Evolutionary conservation across 1,140 invertebrate genomes (phyloP), one percentile per base, ranked within the genome.

Genomic region (Pissodes strobi): DNA sequence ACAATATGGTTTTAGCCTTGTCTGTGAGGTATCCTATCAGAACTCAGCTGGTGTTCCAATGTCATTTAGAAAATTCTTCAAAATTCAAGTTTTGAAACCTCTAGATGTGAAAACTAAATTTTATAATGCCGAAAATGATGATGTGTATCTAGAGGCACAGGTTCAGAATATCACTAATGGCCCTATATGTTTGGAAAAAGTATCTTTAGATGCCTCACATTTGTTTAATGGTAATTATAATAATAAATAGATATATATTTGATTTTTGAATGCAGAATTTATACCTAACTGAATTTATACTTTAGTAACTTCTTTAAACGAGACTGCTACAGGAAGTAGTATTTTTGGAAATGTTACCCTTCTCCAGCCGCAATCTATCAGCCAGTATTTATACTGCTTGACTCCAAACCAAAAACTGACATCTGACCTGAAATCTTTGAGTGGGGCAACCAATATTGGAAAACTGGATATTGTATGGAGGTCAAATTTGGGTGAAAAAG

Each of bases 61-160:
- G 64, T 90, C 87, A n/a, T 89, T 97, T 76, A 85, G 92, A 72
- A 98, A 98, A 78, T 98, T 96, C 79, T 99, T 98, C 78, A 98
- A 98, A 82, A 99, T 99, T 81, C 92, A 97, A 86, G 97, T 99
- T 0, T 85, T 96, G 62, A 98, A 98, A 78, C 97, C 97, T 38
- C 81, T 99, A 10, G 96, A 99, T 86, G 95, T 99, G 0, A 97
- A 98, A 81, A 99, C 96, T 2, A 98, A 99, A 77, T 97, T 98
- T 79, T 98, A 95, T 76, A 97, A 96, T 86, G 91, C 93, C 13
- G 95, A 98, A 86, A 93, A 91, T 63, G 94, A 97, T 85, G 95
- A 99, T 84, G 92, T 98, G 4, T 98, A 94, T 79, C 80, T 99
- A 67, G 97, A 99, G 82, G 95, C 95, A 4, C 94, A 97, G 81